Evolutionary conservation across 2,113 vertebrate species (phyloP).

Genomic region (Piprites chloris): DNA sequence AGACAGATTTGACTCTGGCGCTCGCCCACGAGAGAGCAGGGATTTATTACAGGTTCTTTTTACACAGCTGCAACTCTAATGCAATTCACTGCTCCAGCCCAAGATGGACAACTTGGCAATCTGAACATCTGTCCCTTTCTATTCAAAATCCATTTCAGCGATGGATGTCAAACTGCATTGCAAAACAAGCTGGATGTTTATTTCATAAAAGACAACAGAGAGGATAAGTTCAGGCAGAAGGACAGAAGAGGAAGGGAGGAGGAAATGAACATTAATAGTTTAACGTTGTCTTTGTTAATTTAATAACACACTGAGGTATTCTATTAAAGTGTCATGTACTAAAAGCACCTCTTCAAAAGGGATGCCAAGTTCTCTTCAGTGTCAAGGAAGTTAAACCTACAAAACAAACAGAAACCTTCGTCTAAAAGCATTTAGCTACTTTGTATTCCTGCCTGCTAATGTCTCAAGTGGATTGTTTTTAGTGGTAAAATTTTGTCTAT

Average conservation of each 20-base stretch:
- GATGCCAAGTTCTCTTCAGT: slow-evolving; percentile 69
- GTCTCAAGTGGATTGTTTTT: slow-evolving; percentile 54
- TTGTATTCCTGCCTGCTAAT: slow-evolving; percentile 20
- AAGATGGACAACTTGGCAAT: not conserved
- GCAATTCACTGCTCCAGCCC: not conserved
- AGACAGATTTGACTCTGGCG: not conserved
- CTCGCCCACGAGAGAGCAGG: not conserved
- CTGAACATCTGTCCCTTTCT: not conserved
- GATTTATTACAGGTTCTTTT: slow-evolving; percentile 14
- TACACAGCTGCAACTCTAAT: not conserved
- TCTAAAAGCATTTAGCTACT: slow-evolving; percentile 49
- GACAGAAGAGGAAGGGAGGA: slow-evolving; percentile 35
- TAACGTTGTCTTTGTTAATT: slow-evolving; percentile 68
- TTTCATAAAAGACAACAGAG: slow-evolving; percentile 43
- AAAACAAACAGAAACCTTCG: slow-evolving; percentile 64
- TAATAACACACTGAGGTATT: slow-evolving; percentile 71
- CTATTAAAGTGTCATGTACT: slow-evolving; percentile 71
- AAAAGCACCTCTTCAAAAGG: slow-evolving; percentile 63
- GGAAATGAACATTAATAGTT: slow-evolving; percentile 58
- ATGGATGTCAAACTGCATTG: not conserved
- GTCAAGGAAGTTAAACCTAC: slow-evolving; percentile 66
- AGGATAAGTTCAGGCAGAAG: slow-evolving; percentile 27
- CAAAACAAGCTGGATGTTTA: slow-evolving; percentile 37
- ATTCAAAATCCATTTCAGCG: not conserved
- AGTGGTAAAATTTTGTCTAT: slow-evolving; percentile 44